Base-by-base conservation (phyloP, 2,888 invertebrate species). In the Stegophylla sp. region DNA sequence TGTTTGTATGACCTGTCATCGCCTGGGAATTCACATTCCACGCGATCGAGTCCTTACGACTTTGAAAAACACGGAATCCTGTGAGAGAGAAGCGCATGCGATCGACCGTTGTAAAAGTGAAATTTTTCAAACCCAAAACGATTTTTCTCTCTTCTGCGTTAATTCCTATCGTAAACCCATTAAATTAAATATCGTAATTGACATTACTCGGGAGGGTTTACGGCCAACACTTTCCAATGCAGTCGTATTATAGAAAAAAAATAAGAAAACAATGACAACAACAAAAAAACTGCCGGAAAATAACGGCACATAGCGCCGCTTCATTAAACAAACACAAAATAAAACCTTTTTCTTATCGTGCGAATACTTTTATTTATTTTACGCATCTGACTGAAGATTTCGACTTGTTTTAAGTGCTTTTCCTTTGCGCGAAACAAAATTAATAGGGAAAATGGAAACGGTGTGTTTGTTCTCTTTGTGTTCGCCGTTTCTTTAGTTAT, bases 361-460 rank as follows among this genome's bases (percentile, higher is more conserved):
- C 61, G 45, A 61, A 74, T 43, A 61, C 73, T 73, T 73, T 56
- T 71, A 71, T 56, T 71, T 73, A 61, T 73, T 61, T 61, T 73
- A 26, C 26, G 59, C 73, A 26, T 73, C 45, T 23, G 59, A 59
- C 9, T 45, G 61, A 61, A 74, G 73, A 74, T 74, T 63, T 61
- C 61, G 72, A 73, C 72, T 59, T 43, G 73, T 61, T 73, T 73
- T 73, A 73, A 73, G 61, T 74, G 73, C 61, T 74, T 74, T 74
- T 74, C 73, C 45, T 48, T 59, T 26, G 59, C 59, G 23, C 59
- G 43, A 43, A 45, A 43, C 56, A 73, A 43, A 73, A 74, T 74
- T 61, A 74, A 74, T 74, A 48, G 45, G 73, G 73, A 48, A 74
- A 74, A 73, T 45, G 73, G 45, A 20, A 48, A 61, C 45, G 28